Evolutionary conservation across 2,888 invertebrate species (phyloP).

Genomic region (Diaperis boleti): DNA sequence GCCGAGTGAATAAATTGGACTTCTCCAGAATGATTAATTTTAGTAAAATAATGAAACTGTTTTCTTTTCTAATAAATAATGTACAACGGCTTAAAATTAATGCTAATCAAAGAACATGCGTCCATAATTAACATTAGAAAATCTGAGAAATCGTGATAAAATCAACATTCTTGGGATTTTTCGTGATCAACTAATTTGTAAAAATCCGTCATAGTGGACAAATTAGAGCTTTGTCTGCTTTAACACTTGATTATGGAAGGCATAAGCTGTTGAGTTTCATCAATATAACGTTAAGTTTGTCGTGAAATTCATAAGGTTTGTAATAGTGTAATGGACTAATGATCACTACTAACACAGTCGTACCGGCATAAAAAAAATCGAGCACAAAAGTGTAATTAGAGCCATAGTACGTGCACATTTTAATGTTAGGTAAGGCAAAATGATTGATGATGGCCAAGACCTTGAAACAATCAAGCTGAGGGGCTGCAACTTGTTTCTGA

Average conservation of each 20-base stretch:
- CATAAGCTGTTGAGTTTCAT: too few species aligned
- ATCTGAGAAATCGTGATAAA: not conserved
- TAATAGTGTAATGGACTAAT: too few species aligned
- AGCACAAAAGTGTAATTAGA: slow-evolving; percentile 39
- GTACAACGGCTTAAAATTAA: not conserved
- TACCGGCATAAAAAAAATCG: slow-evolving; percentile 27
- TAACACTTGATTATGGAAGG: not conserved
- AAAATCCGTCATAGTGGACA: not conserved
- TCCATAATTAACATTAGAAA: not conserved
- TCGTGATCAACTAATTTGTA: not conserved
- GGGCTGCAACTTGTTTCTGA: slow-evolving; percentile 39
- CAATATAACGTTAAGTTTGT: too few species aligned
- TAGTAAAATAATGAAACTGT: slow-evolving; percentile 1
- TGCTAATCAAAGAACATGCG: slow-evolving; percentile 7
- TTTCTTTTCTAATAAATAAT: slow-evolving; percentile 6
- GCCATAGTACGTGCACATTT: slow-evolving; percentile 38
- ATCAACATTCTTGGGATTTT: not conserved
- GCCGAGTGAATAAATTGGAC: slow-evolving; percentile 3
- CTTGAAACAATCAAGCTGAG: slow-evolving; percentile 37
- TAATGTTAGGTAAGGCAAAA: slow-evolving; percentile 35
- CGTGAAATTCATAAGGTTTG: too few species aligned
- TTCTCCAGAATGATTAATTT: not conserved
- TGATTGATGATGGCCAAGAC: slow-evolving; percentile 35
- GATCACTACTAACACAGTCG: slow-evolving; percentile 29
- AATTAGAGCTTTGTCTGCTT: not conserved